Conservation (phyloP, 2,797 vertebrate species). For the Hipposideros larvatus region DNA sequence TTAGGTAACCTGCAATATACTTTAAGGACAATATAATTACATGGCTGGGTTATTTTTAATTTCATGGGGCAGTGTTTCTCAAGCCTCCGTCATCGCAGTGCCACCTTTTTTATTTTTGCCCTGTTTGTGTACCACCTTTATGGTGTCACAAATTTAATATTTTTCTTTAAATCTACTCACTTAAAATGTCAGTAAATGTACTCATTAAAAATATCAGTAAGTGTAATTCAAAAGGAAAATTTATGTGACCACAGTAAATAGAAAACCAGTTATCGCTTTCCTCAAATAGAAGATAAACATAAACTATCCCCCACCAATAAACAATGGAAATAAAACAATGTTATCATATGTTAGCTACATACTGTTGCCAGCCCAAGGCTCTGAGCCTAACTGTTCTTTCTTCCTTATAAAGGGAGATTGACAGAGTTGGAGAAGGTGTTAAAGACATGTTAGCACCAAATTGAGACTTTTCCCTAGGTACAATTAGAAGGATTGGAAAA, state of each 20-base stretch:
- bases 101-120: not conserved
- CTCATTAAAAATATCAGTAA: conserved; percentile 10
- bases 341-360: not conserved
- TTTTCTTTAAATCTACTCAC: conserved; percentile 6
- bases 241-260: not conserved
- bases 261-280: not conserved
- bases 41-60: conserved; percentile 82
- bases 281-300: not conserved
- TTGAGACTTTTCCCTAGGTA: not conserved
- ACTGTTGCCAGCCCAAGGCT: not conserved
- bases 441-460: not conserved
- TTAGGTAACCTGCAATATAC: conserved; percentile 61
- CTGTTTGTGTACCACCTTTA: not conserved
- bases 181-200: not conserved
- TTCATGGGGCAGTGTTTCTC: conserved; percentile 67
- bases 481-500: not conserved
- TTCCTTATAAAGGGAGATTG: not conserved
- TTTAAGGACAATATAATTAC: conserved; percentile 74
- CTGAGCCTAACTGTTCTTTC: not conserved
- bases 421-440: not conserved
- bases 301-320: not conserved
- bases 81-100: not conserved
- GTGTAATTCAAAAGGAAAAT: not conserved
- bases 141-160: not conserved
- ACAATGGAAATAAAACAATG: conserved; percentile 19